Base-by-base conservation (phyloP, 2,113 vertebrate genomes). In the Centrocercus urophasianus region DNA sequence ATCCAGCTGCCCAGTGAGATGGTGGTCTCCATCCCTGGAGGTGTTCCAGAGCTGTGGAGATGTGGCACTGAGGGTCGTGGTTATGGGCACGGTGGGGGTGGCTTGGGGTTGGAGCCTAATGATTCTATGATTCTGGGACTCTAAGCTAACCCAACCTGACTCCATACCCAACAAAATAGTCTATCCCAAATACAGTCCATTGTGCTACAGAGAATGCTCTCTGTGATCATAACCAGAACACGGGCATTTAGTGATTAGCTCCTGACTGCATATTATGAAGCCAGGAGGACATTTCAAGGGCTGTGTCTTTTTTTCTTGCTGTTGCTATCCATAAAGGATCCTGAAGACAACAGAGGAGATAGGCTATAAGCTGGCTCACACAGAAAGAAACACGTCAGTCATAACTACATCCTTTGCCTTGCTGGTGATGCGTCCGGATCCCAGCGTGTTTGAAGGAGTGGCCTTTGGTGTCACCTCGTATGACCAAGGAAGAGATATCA, bases 351-450 rank as follows among this genome's bases (percentile, higher is more conserved):
- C 97, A 4, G 98, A 99, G 21, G 95, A 40, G 48, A 88, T 98
- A 38, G 98, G 98, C 69, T 97, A 98, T 74, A 98, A 97, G 48
- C 95, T 98, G 96, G 66, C 96, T 24, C 99, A 98, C 88, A 22
- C 27, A 8, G 98, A 94, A 40, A 97, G 95, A 50, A 96, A 77
- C 11, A 70, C 80, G 0, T 98, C 95, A 25, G 32, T 99, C 30
- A 94, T 90, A 1, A 94, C 94, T 22, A 90, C 97, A 2, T 96
- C 88, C 5, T 34, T 99, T 91, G 98, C 98, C 9, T 66, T 99
- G 83, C 83, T 98, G 64, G 89, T 99, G 87, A 25, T 97, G 25
- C 88, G 89, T 20, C 96, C 98, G 17, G 96, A 98, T 32, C 94
- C 97, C 67, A 77, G 89, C 0, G 22, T 25, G 4, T 99, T 98